Conservation (phyloP, 1,140 invertebrate genomes). For the Bombus fervidus region DNA sequence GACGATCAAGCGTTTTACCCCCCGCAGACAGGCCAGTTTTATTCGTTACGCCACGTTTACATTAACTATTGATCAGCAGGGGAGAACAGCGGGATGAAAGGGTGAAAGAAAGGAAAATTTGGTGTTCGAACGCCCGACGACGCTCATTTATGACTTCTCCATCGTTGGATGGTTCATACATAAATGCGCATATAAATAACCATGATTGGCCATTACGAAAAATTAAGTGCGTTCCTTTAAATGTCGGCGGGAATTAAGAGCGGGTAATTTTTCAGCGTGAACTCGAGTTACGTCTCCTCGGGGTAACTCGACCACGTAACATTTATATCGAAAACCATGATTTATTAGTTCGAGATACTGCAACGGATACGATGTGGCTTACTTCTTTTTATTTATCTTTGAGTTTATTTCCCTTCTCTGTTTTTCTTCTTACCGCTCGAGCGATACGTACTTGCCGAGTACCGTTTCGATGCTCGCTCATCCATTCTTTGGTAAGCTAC, state of each 20-base stretch:
- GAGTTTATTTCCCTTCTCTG: neutral
- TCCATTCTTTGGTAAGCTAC: constrained; percentile 9
- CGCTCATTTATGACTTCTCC: constrained; percentile 28
- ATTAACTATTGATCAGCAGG: constrained; percentile 36
- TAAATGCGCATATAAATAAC: constrained; percentile 52
- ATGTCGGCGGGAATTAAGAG: constrained; percentile 51
- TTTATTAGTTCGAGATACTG: constrained; percentile 21
- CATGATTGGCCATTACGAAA: constrained; percentile 42
- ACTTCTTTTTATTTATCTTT: neutral
- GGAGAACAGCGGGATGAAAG: neutral
- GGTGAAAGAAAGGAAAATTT: neutral
- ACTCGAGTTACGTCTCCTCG: constrained; percentile 16
- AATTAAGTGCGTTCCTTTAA: constrained; percentile 51
- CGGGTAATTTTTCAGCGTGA: constrained; percentile 44
- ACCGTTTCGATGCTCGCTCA: neutral
- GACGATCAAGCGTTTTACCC: constrained; percentile 35
- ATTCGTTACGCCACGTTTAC: constrained; percentile 33
- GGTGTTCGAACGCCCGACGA: neutral
- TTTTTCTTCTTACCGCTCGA: neutral
- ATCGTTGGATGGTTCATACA: constrained; percentile 17
- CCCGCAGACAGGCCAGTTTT: neutral
- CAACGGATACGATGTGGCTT: neutral
- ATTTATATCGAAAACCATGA: constrained; percentile 47
- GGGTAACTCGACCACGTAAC: constrained; percentile 4
- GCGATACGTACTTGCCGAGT: neutral